Conservation (phyloP, 2,113 vertebrate species). For the Columbina picui region DNA sequence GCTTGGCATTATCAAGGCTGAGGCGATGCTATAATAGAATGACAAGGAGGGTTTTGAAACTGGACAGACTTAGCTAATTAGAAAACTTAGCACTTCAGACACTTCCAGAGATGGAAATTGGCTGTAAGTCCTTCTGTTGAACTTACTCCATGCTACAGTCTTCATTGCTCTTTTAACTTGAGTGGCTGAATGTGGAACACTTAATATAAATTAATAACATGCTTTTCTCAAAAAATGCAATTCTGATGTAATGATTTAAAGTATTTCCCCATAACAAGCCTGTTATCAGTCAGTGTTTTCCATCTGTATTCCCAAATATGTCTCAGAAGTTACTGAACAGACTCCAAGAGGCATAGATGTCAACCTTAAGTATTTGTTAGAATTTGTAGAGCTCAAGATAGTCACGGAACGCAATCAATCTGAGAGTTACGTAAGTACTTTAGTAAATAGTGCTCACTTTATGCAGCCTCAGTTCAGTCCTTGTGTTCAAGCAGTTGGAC, state of each 20-base stretch:
- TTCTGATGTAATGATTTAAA: neutral
- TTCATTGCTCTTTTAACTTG: neutral
- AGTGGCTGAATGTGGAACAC: neutral
- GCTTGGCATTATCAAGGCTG: neutral
- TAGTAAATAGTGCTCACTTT: neutral
- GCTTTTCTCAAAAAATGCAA: neutral
- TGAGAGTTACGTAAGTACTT: neutral
- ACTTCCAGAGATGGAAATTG: neutral
- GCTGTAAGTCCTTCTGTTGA: neutral
- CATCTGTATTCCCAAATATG: neutral
- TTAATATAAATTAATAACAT: neutral
- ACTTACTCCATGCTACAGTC: neutral
- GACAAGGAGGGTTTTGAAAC: neutral
- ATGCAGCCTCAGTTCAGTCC: conserved; percentile 3
- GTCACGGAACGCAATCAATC: neutral
- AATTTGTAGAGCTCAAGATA: conserved; percentile 10
- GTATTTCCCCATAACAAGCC: neutral
- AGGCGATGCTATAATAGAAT: neutral
- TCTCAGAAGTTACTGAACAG: neutral
- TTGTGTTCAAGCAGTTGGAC: neutral
- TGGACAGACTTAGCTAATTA: neutral
- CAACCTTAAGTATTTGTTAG: neutral
- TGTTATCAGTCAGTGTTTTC: neutral
- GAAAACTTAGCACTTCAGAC: neutral
- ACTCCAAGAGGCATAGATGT: neutral